Evolutionary conservation across 2,888 invertebrate genomes (phyloP).

Genomic region (Brachynemurus nebulosus): DNA sequence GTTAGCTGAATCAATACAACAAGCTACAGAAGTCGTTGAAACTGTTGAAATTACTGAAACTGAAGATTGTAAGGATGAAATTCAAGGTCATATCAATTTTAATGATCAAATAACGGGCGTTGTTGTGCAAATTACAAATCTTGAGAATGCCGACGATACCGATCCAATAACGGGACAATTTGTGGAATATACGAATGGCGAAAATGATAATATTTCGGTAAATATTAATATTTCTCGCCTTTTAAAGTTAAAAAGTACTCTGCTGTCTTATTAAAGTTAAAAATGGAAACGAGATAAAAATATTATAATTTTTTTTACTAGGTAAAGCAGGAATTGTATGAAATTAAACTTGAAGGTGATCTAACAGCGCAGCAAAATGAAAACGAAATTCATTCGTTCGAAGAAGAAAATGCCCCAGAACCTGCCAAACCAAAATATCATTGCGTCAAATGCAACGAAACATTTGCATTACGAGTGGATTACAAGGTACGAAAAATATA

Average conservation of each 20-base stretch:
- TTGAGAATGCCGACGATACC: conserved; percentile 13
- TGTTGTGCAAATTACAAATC: conserved; percentile 20
- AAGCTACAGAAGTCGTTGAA: conserved; percentile 18
- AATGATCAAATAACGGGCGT: conserved; percentile 24
- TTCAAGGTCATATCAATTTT: conserved; percentile 28
- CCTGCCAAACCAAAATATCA: conserved; percentile 23
- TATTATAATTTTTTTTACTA: too few relatives aligned
- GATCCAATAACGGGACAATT: conserved; percentile 25
- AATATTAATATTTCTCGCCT: too few relatives aligned
- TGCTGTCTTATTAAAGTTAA: too few relatives aligned
- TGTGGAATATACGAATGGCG: conserved; percentile 20
- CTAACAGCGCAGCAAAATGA: conserved; percentile 12
- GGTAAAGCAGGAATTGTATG: conserved; percentile 17
- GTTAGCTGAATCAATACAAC: conserved; percentile 22
- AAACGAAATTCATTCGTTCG: conserved; percentile 1
- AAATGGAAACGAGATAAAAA: neutral
- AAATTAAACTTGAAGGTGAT: conserved; percentile 13
- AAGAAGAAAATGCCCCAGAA: conserved; percentile 9
- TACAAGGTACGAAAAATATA: conserved; percentile 27
- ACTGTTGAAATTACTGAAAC: too few relatives aligned
- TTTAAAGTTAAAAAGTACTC: too few relatives aligned
- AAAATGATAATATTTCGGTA: too few relatives aligned
- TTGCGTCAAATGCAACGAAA: conserved; percentile 29
- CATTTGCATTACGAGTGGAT: conserved; percentile 30
- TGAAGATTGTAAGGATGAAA: conserved; percentile 23